Percentiles rank a stretch among this genome's conserved stretches.
phyloP scores from a whole-genome alignment of 2,797 vertebrate genomes.

The Sebastes glaucus region DNA sequence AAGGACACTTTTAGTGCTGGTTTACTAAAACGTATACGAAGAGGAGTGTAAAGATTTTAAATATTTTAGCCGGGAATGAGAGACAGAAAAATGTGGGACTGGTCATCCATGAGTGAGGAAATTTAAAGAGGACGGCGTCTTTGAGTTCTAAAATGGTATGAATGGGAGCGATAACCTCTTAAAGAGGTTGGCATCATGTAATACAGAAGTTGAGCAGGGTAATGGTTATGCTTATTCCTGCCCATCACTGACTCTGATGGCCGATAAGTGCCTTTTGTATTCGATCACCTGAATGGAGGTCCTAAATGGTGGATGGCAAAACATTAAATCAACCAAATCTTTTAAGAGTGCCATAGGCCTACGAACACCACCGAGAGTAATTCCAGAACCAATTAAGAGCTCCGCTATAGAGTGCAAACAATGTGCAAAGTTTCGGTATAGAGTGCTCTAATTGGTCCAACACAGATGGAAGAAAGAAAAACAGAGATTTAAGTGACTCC shows the following conservation, averaged over 20 bases:
- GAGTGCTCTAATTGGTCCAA: conserved; percentile 42
- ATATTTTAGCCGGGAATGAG: conserved; percentile 37
- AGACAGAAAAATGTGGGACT: conserved; percentile 40
- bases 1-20: conserved; percentile 80
- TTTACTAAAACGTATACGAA: conserved; percentile 78
- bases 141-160: conserved; percentile 47
- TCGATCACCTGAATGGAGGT: conserved; percentile 75
- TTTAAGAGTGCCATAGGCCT: conserved; percentile 82
- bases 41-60: conserved; percentile 54
- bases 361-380: conserved; percentile 71
- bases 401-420: conserved; percentile 17
- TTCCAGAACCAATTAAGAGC: conserved; percentile 51
- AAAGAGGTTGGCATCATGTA: conserved; percentile 68
- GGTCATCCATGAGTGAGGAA: conserved; percentile 45
- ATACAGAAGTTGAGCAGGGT: conserved; percentile 69
- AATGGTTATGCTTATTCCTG: conserved; percentile 71
- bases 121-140: conserved; percentile 48
- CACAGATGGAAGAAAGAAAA: conserved; percentile 23
- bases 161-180: conserved; percentile 64
- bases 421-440: conserved; percentile 17
- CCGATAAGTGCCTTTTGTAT: conserved; percentile 86
- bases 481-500: conserved; percentile 10
- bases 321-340: conserved; percentile 76
- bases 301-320: conserved; percentile 70
- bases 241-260: conserved; percentile 76